Percentiles rank a stretch among this genome's conserved stretches.
These are phyloP conservation scores for Oreohelix idahoensis DNA, from an alignment of 1,140 invertebrate genomes.

Conservation along the genomic window DNA sequence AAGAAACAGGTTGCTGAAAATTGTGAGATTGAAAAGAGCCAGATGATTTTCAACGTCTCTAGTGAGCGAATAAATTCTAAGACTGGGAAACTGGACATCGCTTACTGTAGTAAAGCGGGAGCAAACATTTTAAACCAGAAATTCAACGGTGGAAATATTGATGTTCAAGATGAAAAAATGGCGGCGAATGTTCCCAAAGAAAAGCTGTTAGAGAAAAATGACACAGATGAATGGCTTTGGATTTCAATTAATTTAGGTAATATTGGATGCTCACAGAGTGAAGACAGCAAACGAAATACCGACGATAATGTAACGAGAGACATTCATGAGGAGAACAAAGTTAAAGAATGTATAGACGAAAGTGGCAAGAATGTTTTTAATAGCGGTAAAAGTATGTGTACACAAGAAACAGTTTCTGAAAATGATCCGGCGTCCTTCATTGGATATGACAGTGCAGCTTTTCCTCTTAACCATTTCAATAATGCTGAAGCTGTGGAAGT, in stretches of 20 bases:
- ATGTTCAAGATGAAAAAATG: background rate
- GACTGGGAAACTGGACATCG: too few relatives aligned
- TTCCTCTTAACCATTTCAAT: background rate
- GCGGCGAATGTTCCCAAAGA: background rate
- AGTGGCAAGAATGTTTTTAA: background rate
- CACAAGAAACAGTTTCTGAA: too few relatives aligned
- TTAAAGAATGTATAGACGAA: background rate
- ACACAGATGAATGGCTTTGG: background rate
- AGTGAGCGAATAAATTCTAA: too few relatives aligned
- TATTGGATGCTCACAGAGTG: background rate
- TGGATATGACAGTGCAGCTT: background rate
- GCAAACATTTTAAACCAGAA: background rate
- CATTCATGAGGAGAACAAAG: background rate
- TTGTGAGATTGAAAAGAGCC: too few relatives aligned
- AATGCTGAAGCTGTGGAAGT: background rate
- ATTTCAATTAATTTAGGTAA: background rate
- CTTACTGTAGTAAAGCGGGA: background rate
- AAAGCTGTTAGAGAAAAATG: background rate
- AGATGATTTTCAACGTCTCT: too few relatives aligned
- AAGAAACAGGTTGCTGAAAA: too few relatives aligned
- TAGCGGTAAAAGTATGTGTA: too few relatives aligned
- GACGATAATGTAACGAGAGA: background rate
- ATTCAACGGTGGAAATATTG: background rate
- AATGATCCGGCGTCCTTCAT: too few relatives aligned
- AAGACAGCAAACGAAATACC: background rate